Evolutionary conservation across 2,888 invertebrate genomes (phyloP), one percentile per base, ranked within the genome.

Genomic region (Polyommatus icarus): DNA sequence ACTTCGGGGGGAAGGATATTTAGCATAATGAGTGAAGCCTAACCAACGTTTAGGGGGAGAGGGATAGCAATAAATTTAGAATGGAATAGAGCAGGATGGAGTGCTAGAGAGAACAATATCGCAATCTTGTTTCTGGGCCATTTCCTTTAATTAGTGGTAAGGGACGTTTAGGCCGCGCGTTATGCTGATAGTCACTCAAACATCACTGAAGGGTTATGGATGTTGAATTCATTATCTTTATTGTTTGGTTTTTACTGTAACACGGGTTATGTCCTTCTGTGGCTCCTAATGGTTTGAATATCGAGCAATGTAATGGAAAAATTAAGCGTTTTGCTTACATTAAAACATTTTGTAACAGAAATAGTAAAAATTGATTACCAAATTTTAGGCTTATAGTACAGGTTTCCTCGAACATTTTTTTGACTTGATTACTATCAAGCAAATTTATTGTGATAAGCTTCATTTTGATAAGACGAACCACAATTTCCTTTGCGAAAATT

Each of bases 81-180:
- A 0, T 0, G 20, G 2, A 85, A 76, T 50, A 40, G 88, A 90
- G 61, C 77, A 84, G 77, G 90, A 89, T 0, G 78, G 86, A 3
- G 57, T 84, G 89, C 88, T 87, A 85, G 86, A 86, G 90, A 90
- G 91, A 90, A 94, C 94, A 94, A 94, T 94, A 93, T 92, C 93
- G 90, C 94, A 94, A 94, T 94, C 94, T 94, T 94, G 94, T 94
- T 94, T 94, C 94, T 93, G 86, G 93, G 86, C 94, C 94, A 94
- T 94, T 94, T 93, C 90, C 91, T 91, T 94, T 94, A 94, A 94
- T 94, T 94, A 94, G 94, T 91, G 85, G 86, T 87, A 85, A 84
- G 89, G 91, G 92, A 92, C 92, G 20, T 46, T 73, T 46, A 91
- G 90, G 87, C 86, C 87, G 87, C 87, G 87, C 87, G 89, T 89